Percentiles rank a stretch among this genome's conserved stretches.
Evolutionary conservation across 2,797 vertebrate genomes (phyloP).

Genomic region (Epinephelus coioides): DNA sequence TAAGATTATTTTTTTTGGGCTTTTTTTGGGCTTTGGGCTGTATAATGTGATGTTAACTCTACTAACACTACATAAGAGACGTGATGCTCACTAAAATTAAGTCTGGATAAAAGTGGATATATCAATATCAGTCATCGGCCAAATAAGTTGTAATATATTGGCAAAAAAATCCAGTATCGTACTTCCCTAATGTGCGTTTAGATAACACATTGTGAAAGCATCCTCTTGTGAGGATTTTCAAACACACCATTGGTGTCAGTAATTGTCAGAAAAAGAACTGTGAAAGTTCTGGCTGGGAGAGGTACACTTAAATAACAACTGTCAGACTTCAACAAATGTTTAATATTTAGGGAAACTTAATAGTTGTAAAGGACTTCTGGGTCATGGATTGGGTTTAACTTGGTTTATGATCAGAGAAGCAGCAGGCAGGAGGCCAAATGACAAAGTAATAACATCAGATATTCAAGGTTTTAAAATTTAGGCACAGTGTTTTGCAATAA

Average conservation of each 20-base stretch:
- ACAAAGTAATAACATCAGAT: neutral
- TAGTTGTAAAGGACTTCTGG: neutral
- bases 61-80: too few species aligned
- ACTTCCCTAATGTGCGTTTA: too few species aligned
- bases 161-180: too few species aligned
- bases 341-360: neutral
- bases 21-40: too few species aligned
- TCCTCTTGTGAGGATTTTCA: neutral
- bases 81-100: too few species aligned
- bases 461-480: neutral
- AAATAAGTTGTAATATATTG: too few species aligned
- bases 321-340: neutral
- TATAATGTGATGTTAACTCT: too few species aligned
- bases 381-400: neutral
- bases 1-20: too few species aligned
- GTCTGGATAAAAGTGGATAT: too few species aligned
- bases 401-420: slow-evolving; percentile 11
- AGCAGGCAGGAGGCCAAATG: neutral
- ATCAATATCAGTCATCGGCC: too few species aligned
- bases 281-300: neutral
- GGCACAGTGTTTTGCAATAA: slow-evolving; percentile 30
- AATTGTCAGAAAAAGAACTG: neutral
- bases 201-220: neutral
- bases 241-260: neutral
- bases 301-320: neutral